Conservation (phyloP, 2,888 invertebrate species). For the Tromatobia lineatoria region DNA sequence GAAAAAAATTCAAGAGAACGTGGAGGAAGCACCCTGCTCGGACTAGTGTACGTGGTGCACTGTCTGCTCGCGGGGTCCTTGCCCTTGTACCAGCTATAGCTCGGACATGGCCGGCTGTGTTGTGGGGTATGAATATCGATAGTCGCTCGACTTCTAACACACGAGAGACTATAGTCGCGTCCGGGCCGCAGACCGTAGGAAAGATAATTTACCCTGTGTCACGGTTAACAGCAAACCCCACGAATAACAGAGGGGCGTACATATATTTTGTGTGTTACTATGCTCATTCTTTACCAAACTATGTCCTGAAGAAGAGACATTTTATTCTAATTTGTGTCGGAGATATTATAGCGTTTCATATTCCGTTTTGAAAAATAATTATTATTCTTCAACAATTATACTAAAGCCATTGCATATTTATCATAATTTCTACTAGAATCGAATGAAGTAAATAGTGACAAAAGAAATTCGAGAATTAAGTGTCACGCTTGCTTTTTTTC, state of each 20-base stretch:
- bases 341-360: conserved; percentile 18
- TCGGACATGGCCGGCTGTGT: conserved; percentile 56
- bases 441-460: neutral
- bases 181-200: conserved; percentile 43
- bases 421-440: neutral
- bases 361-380: neutral
- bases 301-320: neutral
- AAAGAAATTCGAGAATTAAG: neutral
- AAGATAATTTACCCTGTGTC: conserved; percentile 65
- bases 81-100: conserved; percentile 81
- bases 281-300: conserved; percentile 7
- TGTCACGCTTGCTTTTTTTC: neutral
- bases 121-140: conserved; percentile 80
- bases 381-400: neutral
- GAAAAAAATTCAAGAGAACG: conserved; percentile 57
- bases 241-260: conserved; percentile 20
- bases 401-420: neutral
- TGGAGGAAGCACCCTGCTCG: conserved; percentile 69
- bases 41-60: conserved; percentile 74
- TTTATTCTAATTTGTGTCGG: neutral
- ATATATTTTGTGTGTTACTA: conserved; percentile 25
- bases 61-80: conserved; percentile 80
- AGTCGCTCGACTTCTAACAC: conserved; percentile 71
- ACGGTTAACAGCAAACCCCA: conserved; percentile 42
- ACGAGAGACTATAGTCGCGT: conserved; percentile 31